A percentile compares a stretch with the other conserved stretches of the same genome.
Conservation (phyloP, 2,797 vertebrate species). For the Numenius phaeopus region DNA sequence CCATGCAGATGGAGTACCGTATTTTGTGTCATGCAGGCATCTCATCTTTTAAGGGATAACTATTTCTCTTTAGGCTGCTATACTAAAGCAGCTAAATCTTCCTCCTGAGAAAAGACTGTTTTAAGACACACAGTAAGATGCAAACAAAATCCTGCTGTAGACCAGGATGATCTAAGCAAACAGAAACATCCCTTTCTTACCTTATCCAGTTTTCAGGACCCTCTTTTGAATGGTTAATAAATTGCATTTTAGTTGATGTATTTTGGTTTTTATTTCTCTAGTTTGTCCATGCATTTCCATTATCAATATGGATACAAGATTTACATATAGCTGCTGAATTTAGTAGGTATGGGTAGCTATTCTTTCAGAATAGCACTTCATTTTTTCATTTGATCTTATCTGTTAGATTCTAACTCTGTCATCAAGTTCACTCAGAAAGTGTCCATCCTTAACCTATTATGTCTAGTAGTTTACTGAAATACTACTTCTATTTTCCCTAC, state of each 20-base stretch:
- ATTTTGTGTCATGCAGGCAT: neutral
- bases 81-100: neutral
- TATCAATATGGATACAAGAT: neutral
- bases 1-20: neutral
- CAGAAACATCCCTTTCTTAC: neutral
- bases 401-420: neutral
- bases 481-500: neutral
- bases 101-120: neutral
- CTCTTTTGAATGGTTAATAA: conserved; percentile 24
- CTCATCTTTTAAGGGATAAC: neutral
- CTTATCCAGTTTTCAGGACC: neutral
- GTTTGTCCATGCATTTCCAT: neutral
- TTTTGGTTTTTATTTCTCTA: neutral
- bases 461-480: neutral
- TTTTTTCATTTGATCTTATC: neutral
- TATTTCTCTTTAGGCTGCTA: neutral
- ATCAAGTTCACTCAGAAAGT: neutral
- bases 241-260: neutral
- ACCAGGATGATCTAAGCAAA: neutral
- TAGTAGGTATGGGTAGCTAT: neutral
- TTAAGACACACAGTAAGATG: neutral
- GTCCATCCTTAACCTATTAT: neutral
- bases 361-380: conserved; percentile 6
- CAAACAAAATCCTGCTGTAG: neutral
- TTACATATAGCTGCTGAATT: neutral